Conservation (phyloP, 2,113 vertebrate genomes). For the Hiodon alosoides region DNA sequence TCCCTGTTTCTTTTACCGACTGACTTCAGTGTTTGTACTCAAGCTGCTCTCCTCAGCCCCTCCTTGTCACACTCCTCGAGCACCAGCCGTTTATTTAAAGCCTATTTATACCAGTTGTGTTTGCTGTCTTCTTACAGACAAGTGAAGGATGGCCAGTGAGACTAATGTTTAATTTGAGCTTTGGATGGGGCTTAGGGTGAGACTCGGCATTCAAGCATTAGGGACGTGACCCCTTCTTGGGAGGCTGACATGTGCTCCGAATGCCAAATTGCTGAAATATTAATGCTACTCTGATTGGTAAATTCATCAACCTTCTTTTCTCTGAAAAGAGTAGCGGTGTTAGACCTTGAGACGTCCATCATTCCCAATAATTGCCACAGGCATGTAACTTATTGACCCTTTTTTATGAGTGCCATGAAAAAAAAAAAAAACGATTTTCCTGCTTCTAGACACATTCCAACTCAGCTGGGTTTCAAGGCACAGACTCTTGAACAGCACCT, state of each 20-base stretch:
- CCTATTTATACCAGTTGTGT: background rate
- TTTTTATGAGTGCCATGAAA: conserved; percentile 4
- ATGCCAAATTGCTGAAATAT: conserved; percentile 56
- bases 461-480: background rate
- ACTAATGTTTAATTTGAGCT: conserved; percentile 54
- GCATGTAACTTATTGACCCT: conserved; percentile 22
- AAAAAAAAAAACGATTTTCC: background rate
- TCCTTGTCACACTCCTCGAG: background rate
- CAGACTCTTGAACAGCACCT: background rate
- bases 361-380: conserved; percentile 46
- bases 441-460: background rate
- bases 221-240: conserved; percentile 44
- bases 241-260: conserved; percentile 52
- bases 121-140: background rate
- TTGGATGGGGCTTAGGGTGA: conserved; percentile 45
- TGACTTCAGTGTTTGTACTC: too few relatives aligned
- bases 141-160: conserved; percentile 29
- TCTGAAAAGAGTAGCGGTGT: conserved; percentile 51
- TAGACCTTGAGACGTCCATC: conserved; percentile 49
- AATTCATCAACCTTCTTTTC: conserved; percentile 53
- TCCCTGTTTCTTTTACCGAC: too few relatives aligned
- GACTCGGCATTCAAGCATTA: conserved; percentile 43
- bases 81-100: background rate
- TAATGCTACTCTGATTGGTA: conserved; percentile 60
- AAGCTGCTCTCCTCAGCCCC: background rate